These are phyloP conservation scores for Phocides pigmalion DNA, from an alignment of 1,140 invertebrate genomes.

Conservation along the genomic window DNA sequence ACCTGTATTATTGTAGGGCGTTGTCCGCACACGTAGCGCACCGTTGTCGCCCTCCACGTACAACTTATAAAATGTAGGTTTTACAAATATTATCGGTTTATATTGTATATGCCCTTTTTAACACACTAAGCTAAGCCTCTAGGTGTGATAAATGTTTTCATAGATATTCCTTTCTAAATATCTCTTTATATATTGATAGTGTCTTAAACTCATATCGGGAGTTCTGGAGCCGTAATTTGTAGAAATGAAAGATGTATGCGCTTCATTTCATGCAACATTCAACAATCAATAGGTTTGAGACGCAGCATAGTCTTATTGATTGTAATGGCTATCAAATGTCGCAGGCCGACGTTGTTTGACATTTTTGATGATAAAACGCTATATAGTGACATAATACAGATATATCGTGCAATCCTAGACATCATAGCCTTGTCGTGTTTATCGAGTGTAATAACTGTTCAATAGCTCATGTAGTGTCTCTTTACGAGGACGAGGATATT, in stretches of 20 bases:
- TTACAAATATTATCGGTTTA: background rate
- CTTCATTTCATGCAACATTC: background rate
- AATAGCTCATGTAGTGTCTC: background rate
- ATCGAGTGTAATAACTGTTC: background rate
- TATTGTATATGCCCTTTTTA: background rate
- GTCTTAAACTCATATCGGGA: background rate
- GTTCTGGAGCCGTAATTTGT: background rate
- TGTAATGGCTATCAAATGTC: background rate
- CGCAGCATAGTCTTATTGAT: background rate
- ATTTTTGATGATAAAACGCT: background rate
- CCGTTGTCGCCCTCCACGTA: constrained; percentile 15
- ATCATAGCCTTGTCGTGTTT: background rate
- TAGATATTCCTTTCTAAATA: background rate
- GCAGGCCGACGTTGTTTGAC: background rate
- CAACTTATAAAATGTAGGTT: constrained; percentile 8
- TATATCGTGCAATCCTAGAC: background rate
- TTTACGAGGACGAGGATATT: background rate
- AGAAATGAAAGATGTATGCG: background rate
- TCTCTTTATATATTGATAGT: background rate
- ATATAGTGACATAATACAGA: background rate
- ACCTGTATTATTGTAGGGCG: constrained; percentile 26
- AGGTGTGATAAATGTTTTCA: background rate
- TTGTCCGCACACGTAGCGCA: constrained; percentile 38
- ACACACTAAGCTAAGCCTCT: background rate
- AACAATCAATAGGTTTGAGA: background rate